These are phyloP conservation scores for Oxyura jamaicensis DNA, from an alignment of 2,113 vertebrate genomes.

Conservation along the genomic window DNA sequence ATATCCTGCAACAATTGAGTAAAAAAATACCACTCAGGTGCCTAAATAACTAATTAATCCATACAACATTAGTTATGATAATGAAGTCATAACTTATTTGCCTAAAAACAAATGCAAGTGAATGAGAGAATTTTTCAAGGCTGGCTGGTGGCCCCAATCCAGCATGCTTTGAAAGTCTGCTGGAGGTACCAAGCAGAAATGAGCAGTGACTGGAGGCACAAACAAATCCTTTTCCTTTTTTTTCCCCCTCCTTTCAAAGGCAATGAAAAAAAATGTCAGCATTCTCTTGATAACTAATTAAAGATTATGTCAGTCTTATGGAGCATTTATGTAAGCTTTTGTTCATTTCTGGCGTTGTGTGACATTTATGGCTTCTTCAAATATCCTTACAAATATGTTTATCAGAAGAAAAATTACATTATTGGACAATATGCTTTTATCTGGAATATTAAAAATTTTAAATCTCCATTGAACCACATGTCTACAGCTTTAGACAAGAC, in stretches of 20 bases:
- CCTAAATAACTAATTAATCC: slow-evolving; percentile 44
- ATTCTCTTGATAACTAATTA: neutral
- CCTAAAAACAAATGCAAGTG: neutral
- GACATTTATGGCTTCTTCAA: neutral
- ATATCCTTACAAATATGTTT: neutral
- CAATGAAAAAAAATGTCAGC: neutral
- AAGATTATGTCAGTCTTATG: neutral
- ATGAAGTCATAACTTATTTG: slow-evolving; percentile 21
- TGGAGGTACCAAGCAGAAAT: neutral
- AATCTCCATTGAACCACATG: neutral
- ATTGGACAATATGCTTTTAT: neutral
- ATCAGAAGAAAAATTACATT: neutral
- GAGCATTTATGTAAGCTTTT: neutral
- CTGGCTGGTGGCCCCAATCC: neutral
- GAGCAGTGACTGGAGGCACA: neutral
- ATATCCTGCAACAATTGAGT: neutral
- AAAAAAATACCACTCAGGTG: neutral
- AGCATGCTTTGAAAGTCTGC: neutral
- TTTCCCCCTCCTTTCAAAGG: neutral
- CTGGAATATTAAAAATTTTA: neutral
- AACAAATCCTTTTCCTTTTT: neutral
- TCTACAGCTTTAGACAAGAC: neutral
- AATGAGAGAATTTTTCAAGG: neutral
- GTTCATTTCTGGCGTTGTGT: neutral
- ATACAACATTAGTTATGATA: slow-evolving; percentile 35